phyloP scores from a whole-genome alignment of 1,140 invertebrate species.

The Aethina tumida region DNA sequence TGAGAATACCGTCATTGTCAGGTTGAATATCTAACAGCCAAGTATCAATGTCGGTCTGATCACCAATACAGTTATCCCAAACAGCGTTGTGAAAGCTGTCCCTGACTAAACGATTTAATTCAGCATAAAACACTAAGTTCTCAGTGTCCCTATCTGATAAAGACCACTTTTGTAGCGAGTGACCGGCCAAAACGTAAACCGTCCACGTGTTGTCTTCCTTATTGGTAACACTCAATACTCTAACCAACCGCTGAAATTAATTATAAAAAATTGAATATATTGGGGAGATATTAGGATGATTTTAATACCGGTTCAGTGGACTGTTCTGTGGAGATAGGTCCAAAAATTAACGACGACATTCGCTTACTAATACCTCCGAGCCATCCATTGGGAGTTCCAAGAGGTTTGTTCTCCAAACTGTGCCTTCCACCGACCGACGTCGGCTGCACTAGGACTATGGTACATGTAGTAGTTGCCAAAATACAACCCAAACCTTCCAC shows the following conservation, averaged over 20 bases:
- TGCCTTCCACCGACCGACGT: constrained; percentile 50
- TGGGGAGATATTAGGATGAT: constrained; percentile 1
- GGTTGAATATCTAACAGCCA: constrained; percentile 66
- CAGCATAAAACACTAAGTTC: constrained; percentile 52
- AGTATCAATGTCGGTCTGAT: constrained; percentile 34
- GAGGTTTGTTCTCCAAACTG: constrained; percentile 54
- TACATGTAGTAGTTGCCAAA: constrained; percentile 84
- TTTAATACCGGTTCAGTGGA: constrained; percentile 65
- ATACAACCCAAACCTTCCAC: constrained; percentile 66
- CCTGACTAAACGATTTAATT: constrained; percentile 49
- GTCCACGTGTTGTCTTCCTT: constrained; percentile 40
- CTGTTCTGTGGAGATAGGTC: constrained; percentile 58
- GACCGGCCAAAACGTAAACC: constrained; percentile 56
- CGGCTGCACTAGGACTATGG: constrained; percentile 67
- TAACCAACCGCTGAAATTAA: constrained; percentile 47
- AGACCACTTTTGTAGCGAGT: constrained; percentile 59
- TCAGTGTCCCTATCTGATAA: constrained; percentile 41
- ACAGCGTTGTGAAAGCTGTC: constrained; percentile 49
- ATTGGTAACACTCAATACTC: constrained; percentile 40
- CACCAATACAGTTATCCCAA: constrained; percentile 42
- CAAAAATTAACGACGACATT: constrained; percentile 82
- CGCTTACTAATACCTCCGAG: constrained; percentile 76
- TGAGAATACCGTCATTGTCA: constrained; percentile 50
- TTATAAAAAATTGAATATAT: constrained; percentile 9
- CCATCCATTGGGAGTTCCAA: constrained; percentile 74